A percentile compares a stretch with the other conserved stretches of the same genome.
Conservation (phyloP, 2,888 invertebrate genomes). For the Amiota mariae region DNA sequence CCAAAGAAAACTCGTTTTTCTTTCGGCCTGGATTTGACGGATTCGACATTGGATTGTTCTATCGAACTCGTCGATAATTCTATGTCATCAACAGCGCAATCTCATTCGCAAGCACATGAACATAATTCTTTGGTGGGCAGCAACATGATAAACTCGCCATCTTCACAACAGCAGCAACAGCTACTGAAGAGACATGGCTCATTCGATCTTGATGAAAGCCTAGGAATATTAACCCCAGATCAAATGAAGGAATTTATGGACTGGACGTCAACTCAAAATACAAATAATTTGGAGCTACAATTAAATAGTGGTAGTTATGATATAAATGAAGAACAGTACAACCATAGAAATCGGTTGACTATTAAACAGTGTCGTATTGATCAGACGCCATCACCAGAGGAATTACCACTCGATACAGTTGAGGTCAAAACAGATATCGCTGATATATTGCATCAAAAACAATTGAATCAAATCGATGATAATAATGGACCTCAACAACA, state of each 20-base stretch:
- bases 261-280: conserved; percentile 75
- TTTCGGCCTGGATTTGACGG: conserved; percentile 72
- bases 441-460: conserved; percentile 74
- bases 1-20: conserved; percentile 66
- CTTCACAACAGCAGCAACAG: conserved; percentile 54
- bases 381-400: conserved; percentile 89
- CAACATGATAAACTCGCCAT: conserved; percentile 39
- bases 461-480: neutral
- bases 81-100: conserved; percentile 62
- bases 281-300: conserved; percentile 74
- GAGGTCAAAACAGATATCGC: conserved; percentile 77
- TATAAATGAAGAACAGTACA: conserved; percentile 54
- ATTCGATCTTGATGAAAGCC: conserved; percentile 85
- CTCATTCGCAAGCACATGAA: conserved; percentile 39
- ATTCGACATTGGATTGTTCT: conserved; percentile 71
- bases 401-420: conserved; percentile 85
- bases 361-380: conserved; percentile 76
- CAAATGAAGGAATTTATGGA: conserved; percentile 87
- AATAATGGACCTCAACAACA: conserved; percentile 23
- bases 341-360: conserved; percentile 21
- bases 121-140: conserved; percentile 32
- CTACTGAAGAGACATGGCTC: conserved; percentile 81
- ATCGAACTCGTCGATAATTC: conserved; percentile 73
- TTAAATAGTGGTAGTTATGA: conserved; percentile 58
- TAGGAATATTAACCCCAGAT: conserved; percentile 90